Evolutionary conservation across 1,140 invertebrate species (phyloP).

Genomic region (Ostrea edulis): DNA sequence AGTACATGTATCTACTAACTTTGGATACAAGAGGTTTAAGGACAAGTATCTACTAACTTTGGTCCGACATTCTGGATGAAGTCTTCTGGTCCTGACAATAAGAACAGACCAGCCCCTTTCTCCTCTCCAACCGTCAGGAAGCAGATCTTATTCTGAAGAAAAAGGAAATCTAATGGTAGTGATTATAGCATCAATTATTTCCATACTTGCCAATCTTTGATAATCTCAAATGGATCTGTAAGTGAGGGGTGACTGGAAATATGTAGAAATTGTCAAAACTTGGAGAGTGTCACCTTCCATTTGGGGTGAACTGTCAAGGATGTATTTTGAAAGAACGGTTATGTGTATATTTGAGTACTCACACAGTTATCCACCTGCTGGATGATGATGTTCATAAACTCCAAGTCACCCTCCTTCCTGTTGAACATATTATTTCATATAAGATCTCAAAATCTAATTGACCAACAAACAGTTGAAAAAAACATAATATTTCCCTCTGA

Average conservation of each 20-base stretch:
- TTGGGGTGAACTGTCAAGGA: too few species aligned
- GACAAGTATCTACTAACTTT: constrained; percentile 53
- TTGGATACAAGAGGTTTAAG: too few species aligned
- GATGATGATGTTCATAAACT: constrained; percentile 86
- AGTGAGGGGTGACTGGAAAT: not conserved
- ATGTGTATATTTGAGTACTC: constrained; percentile 64
- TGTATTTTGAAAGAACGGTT: too few species aligned
- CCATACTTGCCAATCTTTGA: too few species aligned
- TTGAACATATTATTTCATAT: too few species aligned
- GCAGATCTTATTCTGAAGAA: constrained; percentile 68
- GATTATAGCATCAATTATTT: not conserved
- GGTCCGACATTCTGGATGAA: constrained; percentile 67
- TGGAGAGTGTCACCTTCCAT: too few species aligned
- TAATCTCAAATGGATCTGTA: too few species aligned
- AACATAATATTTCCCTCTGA: too few species aligned
- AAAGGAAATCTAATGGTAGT: constrained; percentile 46
- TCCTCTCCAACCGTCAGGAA: constrained; percentile 87
- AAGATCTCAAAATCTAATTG: too few species aligned
- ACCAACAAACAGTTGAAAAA: too few species aligned
- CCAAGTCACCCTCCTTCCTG: constrained; percentile 87
- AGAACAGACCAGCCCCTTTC: constrained; percentile 83
- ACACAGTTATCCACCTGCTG: constrained; percentile 82
- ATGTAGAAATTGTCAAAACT: too few species aligned
- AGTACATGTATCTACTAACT: too few species aligned
- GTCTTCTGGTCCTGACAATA: constrained; percentile 80